phyloP scores from a whole-genome alignment of 1,140 invertebrate species.

The Arctopsyche grandis region DNA sequence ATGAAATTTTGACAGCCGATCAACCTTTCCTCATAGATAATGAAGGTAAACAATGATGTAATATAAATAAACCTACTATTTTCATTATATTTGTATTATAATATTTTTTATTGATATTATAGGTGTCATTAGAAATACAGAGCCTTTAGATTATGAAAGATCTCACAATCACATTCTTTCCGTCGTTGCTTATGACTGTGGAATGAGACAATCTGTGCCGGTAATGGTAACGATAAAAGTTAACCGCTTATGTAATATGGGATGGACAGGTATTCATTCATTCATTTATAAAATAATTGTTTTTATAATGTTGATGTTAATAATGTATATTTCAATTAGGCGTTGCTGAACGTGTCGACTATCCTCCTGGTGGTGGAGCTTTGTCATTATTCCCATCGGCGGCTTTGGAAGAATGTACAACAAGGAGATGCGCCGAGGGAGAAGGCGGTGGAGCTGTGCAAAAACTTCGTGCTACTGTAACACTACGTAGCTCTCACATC shows the following conservation, averaged over 20 bases:
- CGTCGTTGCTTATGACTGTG: constrained; percentile 96
- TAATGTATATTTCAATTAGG: constrained; percentile 62
- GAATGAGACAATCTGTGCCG: constrained; percentile 88
- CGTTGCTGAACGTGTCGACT: constrained; percentile 90
- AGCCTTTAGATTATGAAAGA: constrained; percentile 88
- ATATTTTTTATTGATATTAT: constrained; percentile 44
- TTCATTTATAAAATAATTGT: constrained; percentile 24
- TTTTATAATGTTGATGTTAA: constrained; percentile 9
- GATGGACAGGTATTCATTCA: constrained; percentile 76
- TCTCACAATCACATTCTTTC: constrained; percentile 96
- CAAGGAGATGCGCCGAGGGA: constrained; percentile 75
- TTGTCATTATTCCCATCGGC: constrained; percentile 84
- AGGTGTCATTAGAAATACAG: constrained; percentile 90
- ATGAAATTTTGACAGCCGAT: constrained; percentile 89
- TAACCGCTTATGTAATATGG: constrained; percentile 76
- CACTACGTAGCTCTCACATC: constrained; percentile 83
- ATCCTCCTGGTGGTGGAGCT: constrained; percentile 84
- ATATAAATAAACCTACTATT: neutral
- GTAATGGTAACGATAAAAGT: constrained; percentile 96
- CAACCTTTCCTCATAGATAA: constrained; percentile 94
- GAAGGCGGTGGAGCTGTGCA: constrained; percentile 31
- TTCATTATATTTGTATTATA: neutral
- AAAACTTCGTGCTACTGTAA: constrained; percentile 72
- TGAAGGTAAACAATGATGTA: constrained; percentile 71
- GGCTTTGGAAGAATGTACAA: constrained; percentile 87